Evolutionary conservation across 2,888 invertebrate species (phyloP).

Genomic region (Kryphioiulus occultus): DNA sequence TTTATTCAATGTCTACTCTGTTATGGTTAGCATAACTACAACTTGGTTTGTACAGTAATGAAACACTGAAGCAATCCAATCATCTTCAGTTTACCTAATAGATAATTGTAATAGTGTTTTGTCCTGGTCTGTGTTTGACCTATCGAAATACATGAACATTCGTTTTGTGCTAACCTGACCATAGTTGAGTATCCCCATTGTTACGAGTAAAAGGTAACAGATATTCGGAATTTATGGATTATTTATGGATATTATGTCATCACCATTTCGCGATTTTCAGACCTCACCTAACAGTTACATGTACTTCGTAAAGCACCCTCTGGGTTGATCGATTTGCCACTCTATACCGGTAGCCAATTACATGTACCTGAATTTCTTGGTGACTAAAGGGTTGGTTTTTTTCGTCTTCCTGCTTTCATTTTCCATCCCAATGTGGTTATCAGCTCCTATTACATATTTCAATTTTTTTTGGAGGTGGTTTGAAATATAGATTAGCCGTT

Average conservation of each 20-base stretch:
- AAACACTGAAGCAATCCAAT: not conserved
- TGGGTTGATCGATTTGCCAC: not conserved
- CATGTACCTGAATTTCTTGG: not conserved
- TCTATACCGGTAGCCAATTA: not conserved
- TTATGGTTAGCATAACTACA: too few species aligned
- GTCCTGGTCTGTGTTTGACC: too few species aligned
- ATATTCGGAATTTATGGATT: too few species aligned
- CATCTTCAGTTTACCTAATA: not conserved
- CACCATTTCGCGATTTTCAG: too few species aligned
- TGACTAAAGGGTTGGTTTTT: not conserved
- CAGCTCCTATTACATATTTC: conserved; percentile 22
- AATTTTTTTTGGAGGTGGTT: conserved; percentile 5
- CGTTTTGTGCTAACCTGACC: too few species aligned
- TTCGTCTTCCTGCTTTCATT: conserved; percentile 32
- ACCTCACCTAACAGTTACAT: not conserved
- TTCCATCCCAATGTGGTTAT: conserved; percentile 29
- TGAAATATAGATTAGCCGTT: conserved; percentile 41
- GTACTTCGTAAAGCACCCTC: not conserved
- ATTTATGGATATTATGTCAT: too few species aligned
- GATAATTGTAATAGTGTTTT: too few species aligned
- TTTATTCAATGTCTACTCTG: not conserved
- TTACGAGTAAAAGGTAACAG: too few species aligned
- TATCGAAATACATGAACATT: too few species aligned
- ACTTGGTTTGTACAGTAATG: not conserved
- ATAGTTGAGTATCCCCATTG: too few species aligned